A percentile compares a stretch with the other conserved stretches of the same genome.
These are phyloP conservation scores for Pachymerium ferrugineum DNA, from an alignment of 2,888 invertebrate genomes.

Conservation along the genomic window DNA sequence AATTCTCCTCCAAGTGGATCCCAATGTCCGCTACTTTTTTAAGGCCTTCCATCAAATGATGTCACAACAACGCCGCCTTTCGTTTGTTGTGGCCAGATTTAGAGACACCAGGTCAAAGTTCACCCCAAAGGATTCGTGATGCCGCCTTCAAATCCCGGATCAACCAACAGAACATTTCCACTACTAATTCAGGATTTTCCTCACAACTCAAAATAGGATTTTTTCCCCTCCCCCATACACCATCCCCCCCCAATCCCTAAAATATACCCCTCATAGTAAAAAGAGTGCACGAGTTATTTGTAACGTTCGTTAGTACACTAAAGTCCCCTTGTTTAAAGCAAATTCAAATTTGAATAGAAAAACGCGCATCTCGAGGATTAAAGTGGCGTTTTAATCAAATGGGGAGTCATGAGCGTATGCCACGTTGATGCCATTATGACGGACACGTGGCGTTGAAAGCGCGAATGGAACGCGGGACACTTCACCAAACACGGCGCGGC, in stretches of 20 bases:
- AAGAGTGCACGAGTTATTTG: neutral
- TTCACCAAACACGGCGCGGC: neutral
- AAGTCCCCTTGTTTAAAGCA: neutral
- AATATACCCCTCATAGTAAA: too few species aligned
- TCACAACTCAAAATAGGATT: neutral
- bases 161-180: neutral
- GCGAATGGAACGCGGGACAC: neutral
- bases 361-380: neutral
- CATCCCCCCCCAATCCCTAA: neutral
- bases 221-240: neutral
- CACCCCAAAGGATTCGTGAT: neutral
- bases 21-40: neutral
- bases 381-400: neutral
- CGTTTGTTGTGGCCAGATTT: conserved; percentile 1
- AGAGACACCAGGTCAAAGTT: neutral
- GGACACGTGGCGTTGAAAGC: neutral
- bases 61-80: neutral
- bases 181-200: neutral
- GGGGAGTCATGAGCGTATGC: neutral
- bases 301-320: neutral
- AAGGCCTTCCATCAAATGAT: neutral
- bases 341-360: neutral
- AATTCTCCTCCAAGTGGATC: too few species aligned
- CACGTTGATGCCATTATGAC: neutral
- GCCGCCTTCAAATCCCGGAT: neutral